Conservation (phyloP, 2,113 vertebrate genomes). For the Anhinga rufa region DNA sequence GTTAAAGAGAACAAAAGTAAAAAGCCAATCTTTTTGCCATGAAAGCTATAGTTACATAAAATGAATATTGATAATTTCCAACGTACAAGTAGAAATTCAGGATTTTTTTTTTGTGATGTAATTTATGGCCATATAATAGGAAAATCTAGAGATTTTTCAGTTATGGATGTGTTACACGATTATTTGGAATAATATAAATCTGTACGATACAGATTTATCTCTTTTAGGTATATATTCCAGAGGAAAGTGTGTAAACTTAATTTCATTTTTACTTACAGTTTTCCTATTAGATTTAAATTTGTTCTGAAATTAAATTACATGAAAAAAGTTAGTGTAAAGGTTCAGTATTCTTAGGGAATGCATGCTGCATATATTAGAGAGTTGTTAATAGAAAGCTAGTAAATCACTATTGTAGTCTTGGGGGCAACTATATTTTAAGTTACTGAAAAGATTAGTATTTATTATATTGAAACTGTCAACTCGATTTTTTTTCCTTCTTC, state of each 20-base stretch:
- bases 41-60: background rate
- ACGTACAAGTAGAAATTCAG: background rate
- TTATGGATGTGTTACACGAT: background rate
- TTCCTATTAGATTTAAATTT: background rate
- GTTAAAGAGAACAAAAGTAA: background rate
- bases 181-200: background rate
- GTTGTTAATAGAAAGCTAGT: background rate
- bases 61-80: background rate
- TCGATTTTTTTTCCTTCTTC: background rate
- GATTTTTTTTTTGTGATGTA: background rate
- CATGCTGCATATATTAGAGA: background rate
- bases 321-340: background rate
- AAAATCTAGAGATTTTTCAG: background rate
- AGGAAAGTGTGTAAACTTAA: background rate
- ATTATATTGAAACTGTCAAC: background rate
- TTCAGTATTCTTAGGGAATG: background rate
- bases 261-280: background rate
- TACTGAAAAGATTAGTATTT: background rate
- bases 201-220: background rate
- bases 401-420: background rate
- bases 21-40: background rate
- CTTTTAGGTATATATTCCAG: background rate
- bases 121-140: background rate
- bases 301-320: background rate
- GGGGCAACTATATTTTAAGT: background rate